Evolutionary conservation across 2,888 invertebrate species (phyloP).

Genomic region (Exephanes ischioxanthus): DNA sequence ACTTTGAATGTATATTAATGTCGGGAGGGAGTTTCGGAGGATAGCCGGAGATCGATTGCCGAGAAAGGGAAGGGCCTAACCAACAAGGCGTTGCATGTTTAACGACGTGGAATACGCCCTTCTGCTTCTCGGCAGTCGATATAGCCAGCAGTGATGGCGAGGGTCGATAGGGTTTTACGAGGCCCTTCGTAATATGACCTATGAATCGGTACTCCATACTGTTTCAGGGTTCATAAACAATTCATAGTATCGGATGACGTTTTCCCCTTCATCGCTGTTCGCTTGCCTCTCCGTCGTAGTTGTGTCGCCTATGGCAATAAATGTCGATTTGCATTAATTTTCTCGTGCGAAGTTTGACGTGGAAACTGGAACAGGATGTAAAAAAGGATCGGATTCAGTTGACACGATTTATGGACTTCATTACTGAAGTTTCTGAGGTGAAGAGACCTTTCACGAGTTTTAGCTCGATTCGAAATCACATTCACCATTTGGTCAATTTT

Average conservation of each 20-base stretch:
- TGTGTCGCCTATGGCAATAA: not conserved
- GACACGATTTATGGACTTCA: not conserved
- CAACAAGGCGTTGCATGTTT: not conserved
- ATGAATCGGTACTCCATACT: conserved; percentile 21
- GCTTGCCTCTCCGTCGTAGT: not conserved
- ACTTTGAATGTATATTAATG: not conserved
- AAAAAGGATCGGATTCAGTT: not conserved
- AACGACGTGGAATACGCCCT: not conserved
- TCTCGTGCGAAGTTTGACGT: not conserved
- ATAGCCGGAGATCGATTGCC: not conserved
- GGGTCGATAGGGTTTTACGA: conserved; percentile 33
- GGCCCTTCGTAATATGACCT: conserved; percentile 28
- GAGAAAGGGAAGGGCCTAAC: not conserved
- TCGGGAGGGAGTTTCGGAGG: not conserved
- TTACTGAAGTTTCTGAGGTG: too few relatives aligned
- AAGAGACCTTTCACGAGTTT: too few relatives aligned
- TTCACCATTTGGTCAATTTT: not conserved
- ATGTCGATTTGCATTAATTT: not conserved
- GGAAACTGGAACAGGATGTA: not conserved
- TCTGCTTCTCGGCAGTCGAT: not conserved
- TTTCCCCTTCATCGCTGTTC: not conserved
- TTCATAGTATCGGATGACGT: conserved; percentile 29
- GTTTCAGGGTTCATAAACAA: conserved; percentile 39
- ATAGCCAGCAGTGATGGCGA: conserved; percentile 9
- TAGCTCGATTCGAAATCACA: too few relatives aligned